A percentile compares a stretch with the other conserved stretches of the same genome.
Conservation (phyloP, 2,888 invertebrate genomes). For the Calliopum simillimum region DNA sequence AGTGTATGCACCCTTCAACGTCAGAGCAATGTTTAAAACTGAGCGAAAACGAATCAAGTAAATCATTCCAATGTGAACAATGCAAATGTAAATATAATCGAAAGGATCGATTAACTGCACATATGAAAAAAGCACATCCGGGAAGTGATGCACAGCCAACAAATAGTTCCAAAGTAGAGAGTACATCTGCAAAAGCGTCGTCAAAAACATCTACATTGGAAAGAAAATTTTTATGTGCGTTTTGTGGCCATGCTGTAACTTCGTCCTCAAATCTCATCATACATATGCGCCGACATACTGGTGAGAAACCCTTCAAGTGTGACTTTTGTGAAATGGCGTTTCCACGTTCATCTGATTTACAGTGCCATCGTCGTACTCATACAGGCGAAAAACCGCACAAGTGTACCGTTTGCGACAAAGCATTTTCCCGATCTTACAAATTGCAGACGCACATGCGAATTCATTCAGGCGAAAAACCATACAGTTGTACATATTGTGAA, state of each 20-base stretch:
- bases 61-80: conserved; percentile 58
- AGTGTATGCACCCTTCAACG: conserved; percentile 47
- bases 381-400: conserved; percentile 73
- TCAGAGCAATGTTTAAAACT: background rate
- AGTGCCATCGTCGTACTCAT: conserved; percentile 73
- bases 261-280: conserved; percentile 74
- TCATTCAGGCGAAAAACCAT: conserved; percentile 70
- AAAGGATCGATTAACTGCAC: conserved; percentile 61
- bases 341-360: conserved; percentile 74
- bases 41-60: conserved; percentile 7
- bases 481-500: conserved; percentile 71
- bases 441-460: conserved; percentile 74
- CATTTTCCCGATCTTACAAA: conserved; percentile 73
- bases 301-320: conserved; percentile 75
- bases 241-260: conserved; percentile 73
- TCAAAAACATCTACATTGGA: conserved; percentile 47
- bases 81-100: conserved; percentile 63
- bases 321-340: conserved; percentile 75
- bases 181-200: conserved; percentile 22
- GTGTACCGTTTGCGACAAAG: conserved; percentile 65
- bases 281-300: conserved; percentile 77
- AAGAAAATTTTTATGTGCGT: conserved; percentile 71
- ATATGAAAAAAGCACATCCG: conserved; percentile 58
- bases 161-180: conserved; percentile 29
- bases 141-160: conserved; percentile 33